Evolutionary conservation across 2,888 invertebrate species (phyloP).

Genomic region (Adelognathus sp.): DNA sequence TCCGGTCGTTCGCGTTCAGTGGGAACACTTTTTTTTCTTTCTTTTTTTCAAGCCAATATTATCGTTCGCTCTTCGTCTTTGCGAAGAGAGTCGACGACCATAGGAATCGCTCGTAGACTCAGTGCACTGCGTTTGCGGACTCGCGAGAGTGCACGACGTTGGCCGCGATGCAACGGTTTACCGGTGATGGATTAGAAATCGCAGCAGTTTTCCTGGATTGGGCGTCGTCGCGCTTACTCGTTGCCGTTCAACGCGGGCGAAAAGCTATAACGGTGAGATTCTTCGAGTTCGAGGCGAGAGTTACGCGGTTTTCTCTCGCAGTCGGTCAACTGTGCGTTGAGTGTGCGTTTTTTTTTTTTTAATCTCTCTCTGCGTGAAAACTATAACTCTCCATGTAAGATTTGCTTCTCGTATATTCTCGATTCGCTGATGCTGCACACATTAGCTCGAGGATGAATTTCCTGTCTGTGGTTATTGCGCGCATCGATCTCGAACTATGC

Average conservation of each 20-base stretch:
- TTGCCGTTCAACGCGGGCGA: constrained; percentile 13
- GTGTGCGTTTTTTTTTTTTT: constrained; percentile 42
- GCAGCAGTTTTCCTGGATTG: constrained; percentile 70
- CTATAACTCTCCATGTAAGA: constrained; percentile 48
- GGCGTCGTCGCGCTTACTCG: constrained; percentile 69
- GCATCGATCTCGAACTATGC: too few species aligned
- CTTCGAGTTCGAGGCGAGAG: constrained; percentile 66
- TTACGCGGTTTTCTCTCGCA: constrained; percentile 64
- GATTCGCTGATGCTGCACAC: constrained; percentile 3
- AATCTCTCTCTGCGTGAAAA: constrained; percentile 47
- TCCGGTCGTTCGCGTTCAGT: constrained; percentile 56
- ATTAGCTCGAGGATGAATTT: constrained; percentile 38
- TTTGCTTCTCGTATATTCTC: constrained; percentile 48
- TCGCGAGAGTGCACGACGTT: constrained; percentile 13
- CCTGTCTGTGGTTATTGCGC: constrained; percentile 7
- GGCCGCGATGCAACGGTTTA: constrained; percentile 56
- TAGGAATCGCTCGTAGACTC: not conserved
- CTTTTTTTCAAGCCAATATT: constrained; percentile 11
- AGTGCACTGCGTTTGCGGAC: not conserved
- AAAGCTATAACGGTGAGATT: not conserved
- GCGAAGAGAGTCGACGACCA: not conserved
- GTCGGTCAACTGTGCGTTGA: constrained; percentile 67
- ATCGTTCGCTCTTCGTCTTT: not conserved
- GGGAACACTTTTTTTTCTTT: not conserved
- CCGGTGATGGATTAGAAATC: constrained; percentile 73